Evolutionary conservation across 2,113 vertebrate species (phyloP), one percentile per base, ranked within the genome.

Genomic region (Cranoglanis bouderius): DNA sequence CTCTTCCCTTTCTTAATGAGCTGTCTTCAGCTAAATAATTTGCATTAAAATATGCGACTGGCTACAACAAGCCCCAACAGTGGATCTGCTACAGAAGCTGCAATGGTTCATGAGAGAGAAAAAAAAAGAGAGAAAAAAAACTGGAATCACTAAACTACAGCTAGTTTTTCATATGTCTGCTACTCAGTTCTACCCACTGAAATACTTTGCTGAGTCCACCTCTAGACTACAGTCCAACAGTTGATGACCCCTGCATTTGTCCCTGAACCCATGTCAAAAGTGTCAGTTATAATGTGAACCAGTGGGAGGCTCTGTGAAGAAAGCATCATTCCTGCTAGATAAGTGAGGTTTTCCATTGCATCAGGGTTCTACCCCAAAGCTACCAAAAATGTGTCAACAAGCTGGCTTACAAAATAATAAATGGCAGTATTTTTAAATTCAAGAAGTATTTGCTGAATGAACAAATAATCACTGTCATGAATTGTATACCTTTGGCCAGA

Each of bases 341-440:
- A 81, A 94, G 89, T 88, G 90, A 82, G 75, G 38, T 85, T 90
- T 91, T 93, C 91, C 84, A 89, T 91, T 65, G 61, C 74, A 46
- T 87, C 89, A 74, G 55, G 90, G 90, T 89, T 92, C 85, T 86
- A 35, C 90, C 92, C 85, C 90, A 92, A 93, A 92, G 90, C 91
- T 90, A 89, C 86, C 61, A 87, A 91, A 88, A 89, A 91, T 90
- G 91, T 94, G 92, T 93, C 92, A 21, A 90, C 78, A 90, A 92
- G 92, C 88, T 84, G 84, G 89, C 88, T 88, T 90, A 85, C 77
- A 87, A 88, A 89, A 80, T 32, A 90, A 91, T 91, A 94, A 92
- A 94, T 92, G 91, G 95, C 94, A 93, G 90, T 88, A 90, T 93
- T 94, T 95, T 95, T 93, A 95, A 95, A 94, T 87, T 43, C 87